Percentiles rank a stretch among this genome's conserved stretches.
Evolutionary conservation across 2,888 invertebrate genomes (phyloP).

Genomic region (Melangyna quadrimaculata): DNA sequence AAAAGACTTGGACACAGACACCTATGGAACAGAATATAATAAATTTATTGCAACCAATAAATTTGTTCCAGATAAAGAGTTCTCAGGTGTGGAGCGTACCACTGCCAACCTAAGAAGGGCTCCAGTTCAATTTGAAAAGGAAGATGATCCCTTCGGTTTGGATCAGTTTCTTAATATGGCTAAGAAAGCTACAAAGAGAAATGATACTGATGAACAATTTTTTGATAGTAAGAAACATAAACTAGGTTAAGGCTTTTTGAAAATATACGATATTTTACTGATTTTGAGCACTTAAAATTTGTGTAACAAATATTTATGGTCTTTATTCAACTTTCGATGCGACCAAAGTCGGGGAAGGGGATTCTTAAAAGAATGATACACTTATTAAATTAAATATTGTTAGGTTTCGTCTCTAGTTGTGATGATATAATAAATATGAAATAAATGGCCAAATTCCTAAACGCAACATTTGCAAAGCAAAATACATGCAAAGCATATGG

Average conservation of each 20-base stretch:
- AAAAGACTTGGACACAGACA: constrained; percentile 93
- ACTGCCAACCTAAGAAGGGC: constrained; percentile 86
- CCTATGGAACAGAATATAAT: constrained; percentile 95
- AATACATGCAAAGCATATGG: too few species aligned
- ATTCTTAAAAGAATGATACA: too few species aligned
- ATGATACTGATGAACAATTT: constrained; percentile 80
- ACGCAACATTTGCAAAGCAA: too few species aligned
- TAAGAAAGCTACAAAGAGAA: constrained; percentile 89
- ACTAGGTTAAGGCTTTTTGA: not conserved
- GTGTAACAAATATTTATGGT: not conserved
- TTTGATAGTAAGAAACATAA: constrained; percentile 27
- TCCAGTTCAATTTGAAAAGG: constrained; percentile 97
- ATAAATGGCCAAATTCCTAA: too few species aligned
- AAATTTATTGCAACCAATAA: constrained; percentile 93
- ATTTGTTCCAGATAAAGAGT: constrained; percentile 98
- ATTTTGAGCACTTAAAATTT: not conserved
- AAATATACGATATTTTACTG: not conserved
- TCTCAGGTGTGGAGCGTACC: constrained; percentile 93
- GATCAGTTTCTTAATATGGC: constrained; percentile 99
- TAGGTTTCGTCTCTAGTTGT: too few species aligned
- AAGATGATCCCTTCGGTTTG: constrained; percentile 97
- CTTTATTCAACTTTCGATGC: too few species aligned
- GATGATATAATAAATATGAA: too few species aligned
- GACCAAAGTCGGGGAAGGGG: too few species aligned
- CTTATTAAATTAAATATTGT: too few species aligned